Evolutionary conservation across 1,140 invertebrate species (phyloP).

Genomic region (Panagrolaimus sp.): DNA sequence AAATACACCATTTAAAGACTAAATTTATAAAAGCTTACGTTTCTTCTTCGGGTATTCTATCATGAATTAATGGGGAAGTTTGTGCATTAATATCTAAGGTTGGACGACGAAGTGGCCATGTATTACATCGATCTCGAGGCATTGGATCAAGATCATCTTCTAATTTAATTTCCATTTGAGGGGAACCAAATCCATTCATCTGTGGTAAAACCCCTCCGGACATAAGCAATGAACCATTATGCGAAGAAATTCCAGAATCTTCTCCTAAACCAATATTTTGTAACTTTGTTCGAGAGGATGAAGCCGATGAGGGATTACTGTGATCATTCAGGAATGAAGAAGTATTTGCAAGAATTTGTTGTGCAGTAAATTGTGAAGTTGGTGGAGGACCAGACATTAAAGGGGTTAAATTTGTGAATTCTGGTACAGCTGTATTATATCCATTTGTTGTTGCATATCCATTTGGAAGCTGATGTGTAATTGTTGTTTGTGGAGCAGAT

Average conservation of each 20-base stretch:
- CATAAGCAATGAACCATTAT: background rate
- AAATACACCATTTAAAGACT: conserved; percentile 27
- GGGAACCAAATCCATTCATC: background rate
- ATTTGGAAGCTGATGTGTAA: too few species aligned
- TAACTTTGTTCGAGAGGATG: conserved; percentile 14
- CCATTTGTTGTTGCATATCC: background rate
- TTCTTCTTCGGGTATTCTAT: conserved; percentile 78
- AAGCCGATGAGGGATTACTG: conserved; percentile 9
- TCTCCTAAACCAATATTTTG: conserved; percentile 6
- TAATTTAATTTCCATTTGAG: conserved; percentile 16
- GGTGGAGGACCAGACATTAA: background rate
- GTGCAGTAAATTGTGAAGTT: too few species aligned
- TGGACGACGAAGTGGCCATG: conserved; percentile 76
- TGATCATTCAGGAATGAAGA: background rate
- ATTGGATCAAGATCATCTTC: conserved; percentile 76
- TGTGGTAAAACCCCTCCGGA: too few species aligned
- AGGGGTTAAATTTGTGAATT: conserved; percentile 6
- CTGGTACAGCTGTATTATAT: background rate
- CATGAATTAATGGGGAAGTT: conserved; percentile 64
- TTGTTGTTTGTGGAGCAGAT: too few species aligned
- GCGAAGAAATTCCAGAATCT: background rate
- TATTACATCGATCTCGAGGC: conserved; percentile 84
- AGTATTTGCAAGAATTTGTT: background rate
- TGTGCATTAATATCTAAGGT: conserved; percentile 45
- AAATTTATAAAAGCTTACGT: conserved; percentile 58